Evolutionary conservation across 2,113 vertebrate genomes (phyloP).

Genomic region (Scartelaos histophorus): DNA sequence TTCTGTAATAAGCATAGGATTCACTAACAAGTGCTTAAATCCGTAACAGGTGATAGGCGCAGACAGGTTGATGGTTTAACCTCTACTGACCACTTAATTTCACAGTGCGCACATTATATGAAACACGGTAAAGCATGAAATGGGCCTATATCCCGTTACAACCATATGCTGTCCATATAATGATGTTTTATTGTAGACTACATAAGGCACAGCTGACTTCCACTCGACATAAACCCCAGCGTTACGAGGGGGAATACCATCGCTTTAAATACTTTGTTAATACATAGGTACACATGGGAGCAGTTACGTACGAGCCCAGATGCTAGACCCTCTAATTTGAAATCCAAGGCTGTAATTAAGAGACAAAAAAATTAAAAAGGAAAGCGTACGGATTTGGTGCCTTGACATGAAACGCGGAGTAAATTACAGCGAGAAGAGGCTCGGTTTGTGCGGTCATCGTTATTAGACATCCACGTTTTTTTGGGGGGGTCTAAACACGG

Average conservation of each 20-base stretch:
- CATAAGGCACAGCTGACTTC: conserved; percentile 58
- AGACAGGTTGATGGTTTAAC: conserved; percentile 1
- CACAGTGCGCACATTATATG: conserved; percentile 14
- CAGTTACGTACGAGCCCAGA: conserved; percentile 91
- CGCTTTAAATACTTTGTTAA: conserved; percentile 80
- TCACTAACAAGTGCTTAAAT: not conserved
- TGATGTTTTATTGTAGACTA: conserved; percentile 42
- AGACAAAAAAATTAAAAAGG: conserved; percentile 93
- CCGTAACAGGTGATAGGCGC: not conserved
- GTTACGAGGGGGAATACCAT: conserved; percentile 72
- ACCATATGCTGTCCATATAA: conserved; percentile 20
- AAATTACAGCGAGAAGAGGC: conserved; percentile 74
- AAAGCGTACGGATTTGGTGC: conserved; percentile 79
- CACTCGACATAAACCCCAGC: conserved; percentile 51
- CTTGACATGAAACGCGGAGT: conserved; percentile 76
- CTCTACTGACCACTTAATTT: conserved; percentile 12
- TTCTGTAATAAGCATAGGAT: not conserved
- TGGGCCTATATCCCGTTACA: conserved; percentile 14
- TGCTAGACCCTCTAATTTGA: conserved; percentile 96
- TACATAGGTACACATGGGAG: conserved; percentile 93
- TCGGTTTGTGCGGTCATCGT: conserved; percentile 67
- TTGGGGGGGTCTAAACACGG: conserved; percentile 40
- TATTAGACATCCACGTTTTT: conserved; percentile 72
- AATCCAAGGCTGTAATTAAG: conserved; percentile 95
- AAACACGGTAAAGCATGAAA: not conserved